Evolutionary conservation across 2,113 vertebrate species (phyloP).

Genomic region (Melanerpes aurifrons): DNA sequence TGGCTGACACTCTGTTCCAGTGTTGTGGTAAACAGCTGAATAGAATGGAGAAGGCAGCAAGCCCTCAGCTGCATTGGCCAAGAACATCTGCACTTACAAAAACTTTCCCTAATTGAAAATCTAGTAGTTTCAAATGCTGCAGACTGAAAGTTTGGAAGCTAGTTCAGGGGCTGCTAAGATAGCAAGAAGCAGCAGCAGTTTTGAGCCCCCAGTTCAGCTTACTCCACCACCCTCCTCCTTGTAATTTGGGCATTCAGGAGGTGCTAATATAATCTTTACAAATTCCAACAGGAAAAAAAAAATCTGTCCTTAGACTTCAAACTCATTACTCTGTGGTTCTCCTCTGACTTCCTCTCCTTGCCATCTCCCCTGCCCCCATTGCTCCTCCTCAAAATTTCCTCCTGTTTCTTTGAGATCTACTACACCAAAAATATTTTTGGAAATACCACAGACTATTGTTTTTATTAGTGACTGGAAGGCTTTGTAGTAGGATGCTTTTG

Average conservation of each 20-base stretch:
- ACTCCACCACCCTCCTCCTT: neutral
- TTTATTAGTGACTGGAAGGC: constrained; percentile 79
- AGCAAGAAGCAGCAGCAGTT: neutral
- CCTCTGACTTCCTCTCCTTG: neutral
- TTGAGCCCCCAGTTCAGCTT: neutral
- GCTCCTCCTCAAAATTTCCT: constrained; percentile 38
- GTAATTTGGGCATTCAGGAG: neutral
- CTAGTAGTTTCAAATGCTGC: constrained; percentile 46
- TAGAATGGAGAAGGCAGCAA: constrained; percentile 32
- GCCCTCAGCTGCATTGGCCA: constrained; percentile 1
- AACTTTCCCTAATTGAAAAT: constrained; percentile 58
- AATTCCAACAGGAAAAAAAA: neutral
- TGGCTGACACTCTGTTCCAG: constrained; percentile 20
- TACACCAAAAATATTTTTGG: constrained; percentile 79
- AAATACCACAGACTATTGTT: constrained; percentile 79
- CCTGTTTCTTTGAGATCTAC: constrained; percentile 70
- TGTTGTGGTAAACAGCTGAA: constrained; percentile 45
- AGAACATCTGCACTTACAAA: constrained; percentile 49
- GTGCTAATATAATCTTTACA: neutral
- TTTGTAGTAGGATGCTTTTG: constrained; percentile 78
- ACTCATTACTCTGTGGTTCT: constrained; percentile 8
- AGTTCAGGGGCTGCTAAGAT: constrained; percentile 18
- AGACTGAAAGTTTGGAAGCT: constrained; percentile 29
- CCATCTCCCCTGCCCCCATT: neutral
- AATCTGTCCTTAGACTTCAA: constrained; percentile 3